Conservation (phyloP, 1,140 invertebrate genomes). For the Zaprionus africanus region DNA sequence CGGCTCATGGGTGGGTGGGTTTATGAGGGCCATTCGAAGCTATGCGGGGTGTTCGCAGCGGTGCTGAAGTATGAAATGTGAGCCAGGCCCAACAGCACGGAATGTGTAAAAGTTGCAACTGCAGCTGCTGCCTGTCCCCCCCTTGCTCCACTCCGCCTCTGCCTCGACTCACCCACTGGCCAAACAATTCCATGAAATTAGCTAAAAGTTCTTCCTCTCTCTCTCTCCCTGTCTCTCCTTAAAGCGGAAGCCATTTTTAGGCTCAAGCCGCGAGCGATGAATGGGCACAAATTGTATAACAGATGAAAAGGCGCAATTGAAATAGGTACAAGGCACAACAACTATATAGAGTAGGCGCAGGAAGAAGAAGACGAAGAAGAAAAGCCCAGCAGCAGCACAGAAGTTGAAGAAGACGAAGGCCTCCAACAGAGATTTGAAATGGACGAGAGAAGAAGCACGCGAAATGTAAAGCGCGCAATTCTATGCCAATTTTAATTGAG, state of each 20-base stretch:
- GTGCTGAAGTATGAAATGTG: conserved; percentile 57
- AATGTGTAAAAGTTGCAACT: conserved; percentile 79
- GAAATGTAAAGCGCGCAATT: conserved; percentile 62
- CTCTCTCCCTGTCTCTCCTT: conserved; percentile 29
- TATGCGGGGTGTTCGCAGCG: conserved; percentile 7
- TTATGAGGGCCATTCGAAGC: conserved; percentile 1
- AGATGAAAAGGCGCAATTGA: conserved; percentile 62
- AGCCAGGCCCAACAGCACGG: conserved; percentile 72
- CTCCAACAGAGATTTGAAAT: conserved; percentile 28
- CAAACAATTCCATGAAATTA: conserved; percentile 78
- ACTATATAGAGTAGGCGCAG: neutral
- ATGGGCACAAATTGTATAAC: conserved; percentile 74
- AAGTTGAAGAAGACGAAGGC: conserved; percentile 8
- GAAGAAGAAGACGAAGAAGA: conserved; percentile 2
- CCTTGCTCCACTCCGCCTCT: neutral
- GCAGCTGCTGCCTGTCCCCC: conserved; percentile 58
- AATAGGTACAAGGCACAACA: conserved; percentile 25
- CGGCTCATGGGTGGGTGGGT: conserved; percentile 16
- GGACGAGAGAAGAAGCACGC: conserved; percentile 27
- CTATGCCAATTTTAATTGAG: conserved; percentile 73
- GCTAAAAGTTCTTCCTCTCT: conserved; percentile 68
- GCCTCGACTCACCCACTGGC: neutral
- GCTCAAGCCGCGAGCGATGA: conserved; percentile 76
- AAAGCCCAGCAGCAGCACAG: neutral
- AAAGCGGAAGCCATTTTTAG: conserved; percentile 66